Percentiles rank a stretch among this genome's conserved stretches.
Conservation (phyloP, 1,140 invertebrate genomes). For the Piezodorus guildinii region DNA sequence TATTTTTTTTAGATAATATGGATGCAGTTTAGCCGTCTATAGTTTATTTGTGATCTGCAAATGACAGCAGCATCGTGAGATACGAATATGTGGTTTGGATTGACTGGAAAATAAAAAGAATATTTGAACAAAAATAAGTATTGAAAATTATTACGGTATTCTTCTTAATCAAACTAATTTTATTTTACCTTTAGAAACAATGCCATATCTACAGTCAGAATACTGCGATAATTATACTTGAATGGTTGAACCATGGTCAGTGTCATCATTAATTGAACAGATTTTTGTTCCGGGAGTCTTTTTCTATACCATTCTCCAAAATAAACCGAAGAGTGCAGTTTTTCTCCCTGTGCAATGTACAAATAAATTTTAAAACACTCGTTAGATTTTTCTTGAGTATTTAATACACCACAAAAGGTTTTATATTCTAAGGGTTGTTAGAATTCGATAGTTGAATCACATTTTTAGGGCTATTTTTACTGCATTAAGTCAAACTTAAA, state of each 20-base stretch:
- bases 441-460: too few species aligned
- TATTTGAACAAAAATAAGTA: too few species aligned
- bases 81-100: not conserved
- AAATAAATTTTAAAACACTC: too few species aligned
- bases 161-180: not conserved
- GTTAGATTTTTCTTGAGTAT: too few species aligned
- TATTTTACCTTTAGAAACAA: constrained; percentile 3
- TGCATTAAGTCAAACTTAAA: too few species aligned
- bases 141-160: not conserved
- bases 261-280: not conserved
- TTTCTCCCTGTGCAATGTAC: not conserved
- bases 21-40: not conserved
- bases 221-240: not conserved
- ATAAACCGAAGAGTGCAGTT: not conserved
- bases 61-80: constrained; percentile 1
- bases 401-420: too few species aligned
- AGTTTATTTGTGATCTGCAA: not conserved
- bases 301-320: constrained; percentile 3
- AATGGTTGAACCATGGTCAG: constrained; percentile 2
- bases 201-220: not conserved
- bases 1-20: not conserved
- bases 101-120: not conserved
- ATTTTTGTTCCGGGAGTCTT: not conserved
- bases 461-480: too few species aligned
- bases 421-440: too few species aligned